A percentile compares a stretch with the other conserved stretches of the same genome.
Conservation (phyloP, 2,113 vertebrate genomes). For the Podarcis muralis region DNA sequence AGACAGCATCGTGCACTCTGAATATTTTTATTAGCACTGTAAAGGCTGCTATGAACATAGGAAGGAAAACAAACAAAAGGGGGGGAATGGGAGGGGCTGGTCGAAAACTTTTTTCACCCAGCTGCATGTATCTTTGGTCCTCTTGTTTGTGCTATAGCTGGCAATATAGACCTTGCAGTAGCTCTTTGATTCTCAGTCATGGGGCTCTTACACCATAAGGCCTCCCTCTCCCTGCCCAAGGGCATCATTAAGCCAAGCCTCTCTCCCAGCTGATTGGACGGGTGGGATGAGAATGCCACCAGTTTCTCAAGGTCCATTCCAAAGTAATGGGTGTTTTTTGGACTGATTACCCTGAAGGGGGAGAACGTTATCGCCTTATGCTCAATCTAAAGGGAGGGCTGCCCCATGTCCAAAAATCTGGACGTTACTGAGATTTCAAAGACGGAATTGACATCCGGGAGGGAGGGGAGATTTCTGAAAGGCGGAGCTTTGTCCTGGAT, state of each 20-base stretch:
- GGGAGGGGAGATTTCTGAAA: no score
- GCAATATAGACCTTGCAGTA: accelerated
- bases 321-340: background rate
- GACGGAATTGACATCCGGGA: no score
- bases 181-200: background rate
- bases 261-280: background rate
- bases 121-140: accelerated
- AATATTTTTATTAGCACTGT: slow-evolving; percentile 62
- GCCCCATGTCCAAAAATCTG: no score
- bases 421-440: no score
- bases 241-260: background rate
- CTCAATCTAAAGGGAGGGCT: no score
- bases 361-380: background rate
- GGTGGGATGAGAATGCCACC: background rate
- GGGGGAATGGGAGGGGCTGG: background rate
- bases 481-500: no score
- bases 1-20: slow-evolving; percentile 35
- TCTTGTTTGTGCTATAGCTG: background rate
- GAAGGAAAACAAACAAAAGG: slow-evolving; percentile 52
- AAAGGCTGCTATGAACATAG: slow-evolving; percentile 47
- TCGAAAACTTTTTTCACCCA: slow-evolving; percentile 12
- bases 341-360: background rate
- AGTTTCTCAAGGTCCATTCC: background rate
- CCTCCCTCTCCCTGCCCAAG: background rate
- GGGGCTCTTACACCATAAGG: background rate